phyloP scores from a whole-genome alignment of 2,113 vertebrate genomes.

The Gymnorhina tibicen region DNA sequence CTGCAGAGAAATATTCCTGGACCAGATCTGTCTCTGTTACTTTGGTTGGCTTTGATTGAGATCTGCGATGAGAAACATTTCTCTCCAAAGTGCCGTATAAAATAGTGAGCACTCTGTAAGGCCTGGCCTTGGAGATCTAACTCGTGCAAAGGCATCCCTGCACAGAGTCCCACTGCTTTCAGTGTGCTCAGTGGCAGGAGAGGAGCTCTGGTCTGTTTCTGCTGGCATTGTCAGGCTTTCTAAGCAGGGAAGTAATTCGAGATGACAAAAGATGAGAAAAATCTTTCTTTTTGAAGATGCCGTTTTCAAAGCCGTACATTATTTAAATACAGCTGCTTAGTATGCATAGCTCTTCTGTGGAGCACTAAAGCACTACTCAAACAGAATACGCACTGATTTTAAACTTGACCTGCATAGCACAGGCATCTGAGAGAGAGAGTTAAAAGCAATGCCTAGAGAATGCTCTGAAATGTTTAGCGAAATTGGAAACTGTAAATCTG shows the following conservation, averaged over 20 bases:
- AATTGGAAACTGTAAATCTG: constrained; percentile 32
- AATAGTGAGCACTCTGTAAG: neutral
- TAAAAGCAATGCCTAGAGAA: constrained; percentile 20
- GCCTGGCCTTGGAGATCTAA: neutral
- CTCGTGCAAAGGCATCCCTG: neutral
- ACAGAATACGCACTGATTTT: constrained; percentile 27
- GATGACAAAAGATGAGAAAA: neutral
- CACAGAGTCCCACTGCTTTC: neutral
- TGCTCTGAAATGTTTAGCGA: constrained; percentile 17
- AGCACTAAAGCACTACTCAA: constrained; percentile 13
- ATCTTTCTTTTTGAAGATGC: neutral
- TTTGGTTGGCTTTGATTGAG: constrained; percentile 31
- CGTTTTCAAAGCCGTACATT: neutral
- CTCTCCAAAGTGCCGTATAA: neutral
- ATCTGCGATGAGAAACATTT: constrained; percentile 36
- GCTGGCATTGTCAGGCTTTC: neutral
- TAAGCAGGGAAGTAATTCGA: neutral
- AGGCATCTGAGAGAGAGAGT: neutral
- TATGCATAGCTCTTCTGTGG: constrained; percentile 34
- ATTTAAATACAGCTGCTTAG: constrained; percentile 32
- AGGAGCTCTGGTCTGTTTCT: neutral
- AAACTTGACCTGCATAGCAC: constrained; percentile 26
- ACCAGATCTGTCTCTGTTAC: neutral
- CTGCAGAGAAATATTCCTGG: neutral
- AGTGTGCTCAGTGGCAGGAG: neutral